Conservation (phyloP, 2,113 vertebrate species). For the Herpetotheres cachinnans region DNA sequence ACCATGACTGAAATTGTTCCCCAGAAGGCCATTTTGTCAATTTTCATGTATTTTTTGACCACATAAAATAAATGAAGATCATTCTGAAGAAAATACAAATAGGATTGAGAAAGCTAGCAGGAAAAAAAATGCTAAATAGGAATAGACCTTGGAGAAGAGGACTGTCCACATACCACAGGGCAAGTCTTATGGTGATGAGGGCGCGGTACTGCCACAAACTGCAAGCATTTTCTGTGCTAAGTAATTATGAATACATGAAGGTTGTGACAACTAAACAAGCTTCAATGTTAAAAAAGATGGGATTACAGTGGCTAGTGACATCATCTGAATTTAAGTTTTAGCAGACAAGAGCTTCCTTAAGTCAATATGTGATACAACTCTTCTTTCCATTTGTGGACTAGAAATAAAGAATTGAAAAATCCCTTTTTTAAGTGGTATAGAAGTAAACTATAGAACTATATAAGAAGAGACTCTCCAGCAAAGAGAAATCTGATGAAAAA, state of each 20-base stretch:
- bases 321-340: neutral
- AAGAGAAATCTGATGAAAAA: neutral
- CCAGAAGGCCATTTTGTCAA: neutral
- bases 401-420: neutral
- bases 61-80: neutral
- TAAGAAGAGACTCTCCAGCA: neutral
- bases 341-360: neutral
- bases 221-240: neutral
- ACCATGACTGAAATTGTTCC: neutral
- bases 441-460: neutral
- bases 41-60: neutral
- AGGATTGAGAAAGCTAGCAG: neutral
- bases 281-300: neutral
- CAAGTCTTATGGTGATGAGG: neutral
- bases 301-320: neutral
- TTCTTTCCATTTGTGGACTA: neutral
- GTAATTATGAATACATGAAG: neutral
- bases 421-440: neutral
- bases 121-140: neutral
- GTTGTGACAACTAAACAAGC: neutral
- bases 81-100: neutral
- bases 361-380: neutral
- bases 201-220: neutral
- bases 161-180: neutral
- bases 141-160: neutral